phyloP scores from a whole-genome alignment of 2,797 vertebrate genomes.

The Thunnus albacares region DNA sequence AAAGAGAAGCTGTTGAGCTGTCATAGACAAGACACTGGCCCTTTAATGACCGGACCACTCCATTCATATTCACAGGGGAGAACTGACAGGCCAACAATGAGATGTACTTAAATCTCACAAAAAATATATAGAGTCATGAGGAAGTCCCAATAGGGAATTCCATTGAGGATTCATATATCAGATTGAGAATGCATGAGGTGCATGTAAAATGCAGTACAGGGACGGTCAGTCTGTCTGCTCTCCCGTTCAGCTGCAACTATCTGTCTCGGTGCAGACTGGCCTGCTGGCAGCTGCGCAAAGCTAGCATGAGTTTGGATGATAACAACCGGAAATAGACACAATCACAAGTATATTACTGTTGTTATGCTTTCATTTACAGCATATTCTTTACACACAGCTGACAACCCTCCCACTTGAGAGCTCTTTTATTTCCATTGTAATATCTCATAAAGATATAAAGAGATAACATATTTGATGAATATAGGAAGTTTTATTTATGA shows the following conservation, averaged over 20 bases:
- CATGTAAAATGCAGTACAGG: neutral
- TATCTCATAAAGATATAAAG: too few relatives aligned
- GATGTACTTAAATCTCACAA: neutral
- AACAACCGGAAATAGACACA: neutral
- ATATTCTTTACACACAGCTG: too few relatives aligned
- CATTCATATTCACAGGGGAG: slow-evolving; percentile 53
- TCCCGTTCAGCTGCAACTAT: slow-evolving; percentile 18
- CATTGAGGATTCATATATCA: accelerated
- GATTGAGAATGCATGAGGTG: accelerated
- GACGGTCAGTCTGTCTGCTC: neutral
- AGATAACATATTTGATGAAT: too few relatives aligned
- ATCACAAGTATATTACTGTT: too few relatives aligned
- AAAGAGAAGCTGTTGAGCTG: neutral
- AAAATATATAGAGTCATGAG: neutral
- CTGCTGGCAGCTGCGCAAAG: slow-evolving; percentile 21
- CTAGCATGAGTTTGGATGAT: accelerated
- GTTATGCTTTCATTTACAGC: too few relatives aligned
- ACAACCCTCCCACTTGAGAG: too few relatives aligned
- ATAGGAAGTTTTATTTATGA: too few relatives aligned
- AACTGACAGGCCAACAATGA: neutral
- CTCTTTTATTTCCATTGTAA: too few relatives aligned
- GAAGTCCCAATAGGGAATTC: accelerated
- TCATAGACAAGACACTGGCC: slow-evolving; percentile 46
- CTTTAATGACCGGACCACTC: slow-evolving; percentile 63
- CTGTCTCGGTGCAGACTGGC: slow-evolving; percentile 1